Base-by-base conservation (phyloP, 1,140 invertebrate genomes). In the Pachypsylla venusta region DNA sequence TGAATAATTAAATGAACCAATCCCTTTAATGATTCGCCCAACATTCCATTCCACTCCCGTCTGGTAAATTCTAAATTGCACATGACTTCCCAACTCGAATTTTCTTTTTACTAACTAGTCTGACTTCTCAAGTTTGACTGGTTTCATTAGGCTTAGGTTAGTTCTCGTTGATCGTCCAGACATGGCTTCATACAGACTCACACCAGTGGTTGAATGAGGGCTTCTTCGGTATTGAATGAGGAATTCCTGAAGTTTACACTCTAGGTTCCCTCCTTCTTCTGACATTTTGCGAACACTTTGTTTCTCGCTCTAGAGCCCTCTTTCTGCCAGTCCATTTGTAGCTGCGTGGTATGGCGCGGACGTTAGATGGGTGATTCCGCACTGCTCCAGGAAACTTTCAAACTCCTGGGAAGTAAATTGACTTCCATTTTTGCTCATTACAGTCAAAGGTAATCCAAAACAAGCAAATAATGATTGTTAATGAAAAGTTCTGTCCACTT, bases 401-500 rank as follows among this genome's bases (percentile, higher is more conserved):
- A 64, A 64, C 1, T 56, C 42, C 2, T 54, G 22, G 7, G 35
- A 56, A 13, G 19, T 59, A 40, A 64, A 64, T 14, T 60, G 35
- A 10, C 25, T 16, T n/a, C 55, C 62, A 27, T 63, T 63, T 20
- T 63, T 60, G n/a, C n/a, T 56, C 1, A 62, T 59, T n/a, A 61
- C 5, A 16, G 14, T 26, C 24, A 27, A 12, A 35, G 28, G 16
- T 10, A 12, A 20, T 10, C 26, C 14, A 56, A 25, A 22, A 4
- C 25, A 7, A 5, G 4, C 12, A 14, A 25, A 25, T 7, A 59
- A 16, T n/a, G n/a, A n/a, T n/a, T n/a, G n/a, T n/a, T n/a, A n/a
- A n/a, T n/a, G n/a, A n/a, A n/a, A n/a, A n/a, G n/a, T 42, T 67
- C 66, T 42, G 63, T 59, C 66, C 64, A 73, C 39, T 69, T 71